phyloP scores from a whole-genome alignment of 1,140 invertebrate genomes.

The Eueides isabella region DNA sequence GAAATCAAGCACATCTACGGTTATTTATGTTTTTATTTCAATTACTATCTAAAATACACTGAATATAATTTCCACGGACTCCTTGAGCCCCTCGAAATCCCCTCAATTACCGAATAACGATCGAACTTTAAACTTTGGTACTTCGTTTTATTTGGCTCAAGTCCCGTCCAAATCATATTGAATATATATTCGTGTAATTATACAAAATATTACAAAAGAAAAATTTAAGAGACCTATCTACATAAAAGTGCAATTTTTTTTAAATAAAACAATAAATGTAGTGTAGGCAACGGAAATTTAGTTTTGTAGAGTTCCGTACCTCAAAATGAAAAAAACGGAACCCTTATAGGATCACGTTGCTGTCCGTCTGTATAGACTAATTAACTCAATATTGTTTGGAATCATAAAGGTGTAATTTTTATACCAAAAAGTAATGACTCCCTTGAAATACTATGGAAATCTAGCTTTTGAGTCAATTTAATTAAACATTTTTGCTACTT shows the following conservation, averaged over 20 bases:
- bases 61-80: neutral
- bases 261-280: neutral
- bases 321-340: too few species aligned
- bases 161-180: neutral
- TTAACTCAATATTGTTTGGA: too few species aligned
- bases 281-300: neutral
- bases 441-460: too few species aligned
- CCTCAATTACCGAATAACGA: slow-evolving; percentile 9
- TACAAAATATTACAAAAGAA: slow-evolving; percentile 3
- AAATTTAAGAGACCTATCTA: neutral
- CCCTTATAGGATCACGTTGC: too few species aligned
- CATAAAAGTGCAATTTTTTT: neutral
- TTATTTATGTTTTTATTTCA: neutral
- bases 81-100: neutral
- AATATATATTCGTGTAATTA: neutral
- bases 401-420: too few species aligned
- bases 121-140: slow-evolving; percentile 2
- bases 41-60: neutral
- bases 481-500: too few species aligned
- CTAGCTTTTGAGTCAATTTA: too few species aligned
- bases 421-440: too few species aligned
- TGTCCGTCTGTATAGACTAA: too few species aligned
- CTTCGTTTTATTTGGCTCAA: slow-evolving; percentile 5
- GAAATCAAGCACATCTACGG: neutral
- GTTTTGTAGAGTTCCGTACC: too few species aligned